Conservation (phyloP, 2,113 vertebrate genomes). For the Calonectris borealis region DNA sequence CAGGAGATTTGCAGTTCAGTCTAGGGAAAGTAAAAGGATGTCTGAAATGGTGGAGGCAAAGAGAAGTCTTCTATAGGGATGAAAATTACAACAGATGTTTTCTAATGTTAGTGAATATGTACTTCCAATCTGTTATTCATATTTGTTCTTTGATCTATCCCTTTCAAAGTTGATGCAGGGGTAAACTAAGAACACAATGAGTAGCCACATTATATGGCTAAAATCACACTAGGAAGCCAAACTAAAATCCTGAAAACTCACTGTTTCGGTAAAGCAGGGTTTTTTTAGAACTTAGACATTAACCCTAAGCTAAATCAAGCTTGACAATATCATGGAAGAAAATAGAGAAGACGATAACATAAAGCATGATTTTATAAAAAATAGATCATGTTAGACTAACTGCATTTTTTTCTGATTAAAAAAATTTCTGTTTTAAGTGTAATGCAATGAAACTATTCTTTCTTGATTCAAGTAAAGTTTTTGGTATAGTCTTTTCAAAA, state of each 20-base stretch:
- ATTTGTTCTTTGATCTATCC: neutral
- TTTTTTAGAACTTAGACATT: constrained; percentile 15
- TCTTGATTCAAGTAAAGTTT: neutral
- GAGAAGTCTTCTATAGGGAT: neutral
- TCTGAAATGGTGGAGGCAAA: neutral
- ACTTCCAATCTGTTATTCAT: neutral
- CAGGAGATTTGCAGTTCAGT: neutral
- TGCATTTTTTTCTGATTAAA: neutral
- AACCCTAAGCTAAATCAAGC: constrained; percentile 52
- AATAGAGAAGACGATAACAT: neutral
- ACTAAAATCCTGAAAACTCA: constrained; percentile 1
- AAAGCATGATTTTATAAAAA: neutral
- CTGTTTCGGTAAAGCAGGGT: neutral
- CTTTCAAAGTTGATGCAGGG: neutral
- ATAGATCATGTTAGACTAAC: neutral
- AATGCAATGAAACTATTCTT: neutral
- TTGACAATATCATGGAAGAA: constrained; percentile 33
- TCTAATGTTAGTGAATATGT: neutral
- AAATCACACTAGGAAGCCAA: neutral
- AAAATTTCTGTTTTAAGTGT: neutral
- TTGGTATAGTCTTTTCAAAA: neutral
- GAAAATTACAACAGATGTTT: neutral
- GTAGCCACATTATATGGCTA: neutral
- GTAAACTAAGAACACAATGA: neutral
- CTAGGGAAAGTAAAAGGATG: neutral